These are phyloP conservation scores for Vireo griseus DNA, from an alignment of 2,797 vertebrate species.

Conservation along the genomic window DNA sequence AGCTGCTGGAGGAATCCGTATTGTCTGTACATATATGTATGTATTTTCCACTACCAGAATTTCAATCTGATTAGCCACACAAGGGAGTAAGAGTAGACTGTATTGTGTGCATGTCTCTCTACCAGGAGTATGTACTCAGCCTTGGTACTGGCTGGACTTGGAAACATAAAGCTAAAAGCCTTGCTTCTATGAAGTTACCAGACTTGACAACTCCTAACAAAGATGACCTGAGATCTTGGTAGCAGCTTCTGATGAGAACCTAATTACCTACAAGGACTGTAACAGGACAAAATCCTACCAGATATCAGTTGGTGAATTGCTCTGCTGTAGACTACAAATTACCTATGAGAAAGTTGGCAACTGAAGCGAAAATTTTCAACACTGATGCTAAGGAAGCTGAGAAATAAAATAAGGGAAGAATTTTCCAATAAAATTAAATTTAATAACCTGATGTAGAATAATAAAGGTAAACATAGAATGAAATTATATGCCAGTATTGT, in stretches of 20 bases:
- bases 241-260: neutral
- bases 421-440: neutral
- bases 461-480: neutral
- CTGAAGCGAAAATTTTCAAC: neutral
- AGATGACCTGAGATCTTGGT: neutral
- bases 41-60: neutral
- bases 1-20: neutral
- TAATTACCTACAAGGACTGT: neutral
- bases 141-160: neutral
- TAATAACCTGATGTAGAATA: neutral
- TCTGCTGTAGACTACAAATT: neutral
- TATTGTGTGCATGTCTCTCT: neutral
- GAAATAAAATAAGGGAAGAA: neutral
- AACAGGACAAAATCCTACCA: neutral
- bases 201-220: neutral
- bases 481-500: neutral
- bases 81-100: neutral
- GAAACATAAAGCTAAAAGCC: neutral
- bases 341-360: neutral
- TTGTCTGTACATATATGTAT: neutral
- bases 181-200: neutral
- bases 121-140: fast-evolving
- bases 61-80: neutral
- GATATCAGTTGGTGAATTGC: neutral
- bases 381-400: neutral